Conservation (phyloP, 2,888 invertebrate species). For the Oxycera nigricornis region DNA sequence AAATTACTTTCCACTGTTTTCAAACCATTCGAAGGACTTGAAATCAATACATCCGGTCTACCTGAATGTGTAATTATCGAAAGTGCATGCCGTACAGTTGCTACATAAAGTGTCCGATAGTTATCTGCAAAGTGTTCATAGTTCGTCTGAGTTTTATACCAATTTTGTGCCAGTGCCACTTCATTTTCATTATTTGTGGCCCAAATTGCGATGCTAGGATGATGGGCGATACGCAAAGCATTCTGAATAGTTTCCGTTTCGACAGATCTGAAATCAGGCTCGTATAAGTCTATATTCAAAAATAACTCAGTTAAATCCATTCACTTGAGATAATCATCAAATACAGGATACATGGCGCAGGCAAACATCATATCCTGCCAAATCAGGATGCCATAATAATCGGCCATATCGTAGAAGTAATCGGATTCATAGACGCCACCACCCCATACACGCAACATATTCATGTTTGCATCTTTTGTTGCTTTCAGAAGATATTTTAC, state of each 20-base stretch:
- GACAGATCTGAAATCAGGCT: constrained; percentile 76
- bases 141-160: constrained; percentile 71
- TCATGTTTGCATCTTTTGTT: constrained; percentile 82
- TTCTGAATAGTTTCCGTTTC: constrained; percentile 80
- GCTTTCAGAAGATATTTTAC: constrained; percentile 72
- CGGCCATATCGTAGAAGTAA: constrained; percentile 85
- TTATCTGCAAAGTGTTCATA: constrained; percentile 72
- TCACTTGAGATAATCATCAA: constrained; percentile 72
- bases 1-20: constrained; percentile 77
- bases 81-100: constrained; percentile 71
- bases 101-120: constrained; percentile 83
- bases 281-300: background rate
- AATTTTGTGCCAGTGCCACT: constrained; percentile 81
- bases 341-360: constrained; percentile 90
- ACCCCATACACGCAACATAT: constrained; percentile 97
- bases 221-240: constrained; percentile 80
- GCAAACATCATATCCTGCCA: constrained; percentile 99
- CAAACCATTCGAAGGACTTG: constrained; percentile 91
- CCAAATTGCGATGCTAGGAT: constrained; percentile 87
- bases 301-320: background rate
- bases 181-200: constrained; percentile 99
- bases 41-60: constrained; percentile 68
- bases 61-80: constrained; percentile 52
- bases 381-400: constrained; percentile 87
- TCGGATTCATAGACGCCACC: constrained; percentile 96